Evolutionary conservation across 1,140 invertebrate species (phyloP).

Genomic region (Drosophila takahashii): DNA sequence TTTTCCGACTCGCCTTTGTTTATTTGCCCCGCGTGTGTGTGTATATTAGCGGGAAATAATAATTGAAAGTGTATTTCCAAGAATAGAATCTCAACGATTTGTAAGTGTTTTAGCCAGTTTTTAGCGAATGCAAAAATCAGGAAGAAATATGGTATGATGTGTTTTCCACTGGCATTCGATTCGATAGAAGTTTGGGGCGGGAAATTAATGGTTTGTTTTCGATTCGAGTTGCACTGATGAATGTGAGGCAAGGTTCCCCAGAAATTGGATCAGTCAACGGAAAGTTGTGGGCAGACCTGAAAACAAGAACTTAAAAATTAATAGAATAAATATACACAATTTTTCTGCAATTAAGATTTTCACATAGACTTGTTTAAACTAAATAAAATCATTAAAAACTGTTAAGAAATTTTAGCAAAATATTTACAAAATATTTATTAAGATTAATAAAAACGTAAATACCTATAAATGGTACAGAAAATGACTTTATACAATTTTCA

Average conservation of each 20-base stretch:
- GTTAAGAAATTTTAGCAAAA: too few relatives aligned
- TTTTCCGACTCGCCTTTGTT: constrained; percentile 13
- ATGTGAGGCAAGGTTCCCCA: constrained; percentile 42
- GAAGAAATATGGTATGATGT: constrained; percentile 41
- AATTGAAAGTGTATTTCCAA: constrained; percentile 62
- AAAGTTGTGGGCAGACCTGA: constrained; percentile 13
- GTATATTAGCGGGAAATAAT: constrained; percentile 57
- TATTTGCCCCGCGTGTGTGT: constrained; percentile 31
- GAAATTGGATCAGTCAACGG: constrained; percentile 60
- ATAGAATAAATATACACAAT: constrained; percentile 27
- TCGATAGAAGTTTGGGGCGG: constrained; percentile 32
- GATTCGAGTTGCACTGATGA: constrained; percentile 49
- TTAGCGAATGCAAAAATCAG: constrained; percentile 38
- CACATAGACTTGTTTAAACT: too few relatives aligned
- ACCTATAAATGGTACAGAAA: too few relatives aligned
- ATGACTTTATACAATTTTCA: too few relatives aligned
- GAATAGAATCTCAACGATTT: constrained; percentile 60
- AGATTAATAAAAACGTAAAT: too few relatives aligned
- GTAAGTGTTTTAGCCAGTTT: constrained; percentile 48
- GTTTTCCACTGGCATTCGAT: constrained; percentile 10
- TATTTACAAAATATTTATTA: too few relatives aligned
- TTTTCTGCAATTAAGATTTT: not conserved
- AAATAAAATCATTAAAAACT: too few relatives aligned
- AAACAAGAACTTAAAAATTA: constrained; percentile 17
- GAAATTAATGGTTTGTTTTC: constrained; percentile 67